Percentiles rank a stretch among this genome's conserved stretches.
phyloP scores from a whole-genome alignment of 2,797 vertebrate genomes.

The Thaleichthys pacificus region DNA sequence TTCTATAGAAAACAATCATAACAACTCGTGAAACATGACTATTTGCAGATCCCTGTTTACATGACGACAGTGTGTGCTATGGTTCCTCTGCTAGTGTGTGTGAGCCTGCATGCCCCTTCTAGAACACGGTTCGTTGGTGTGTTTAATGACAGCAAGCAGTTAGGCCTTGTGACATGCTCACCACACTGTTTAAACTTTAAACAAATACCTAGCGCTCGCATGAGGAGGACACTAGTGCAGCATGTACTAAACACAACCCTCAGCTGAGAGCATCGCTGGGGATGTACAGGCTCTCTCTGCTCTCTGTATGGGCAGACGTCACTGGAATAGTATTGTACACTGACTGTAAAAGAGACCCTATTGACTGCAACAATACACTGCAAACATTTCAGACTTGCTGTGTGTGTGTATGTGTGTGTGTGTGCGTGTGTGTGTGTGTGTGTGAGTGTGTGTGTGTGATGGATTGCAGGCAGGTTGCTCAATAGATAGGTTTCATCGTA shows the following conservation, averaged over 20 bases:
- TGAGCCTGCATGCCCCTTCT: neutral
- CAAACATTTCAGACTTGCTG: neutral
- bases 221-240: neutral
- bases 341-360: no score
- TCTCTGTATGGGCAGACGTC: neutral
- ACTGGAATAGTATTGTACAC: no score
- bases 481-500: neutral
- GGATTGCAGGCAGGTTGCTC: constrained; percentile 4
- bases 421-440: constrained; percentile 6
- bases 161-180: constrained; percentile 27
- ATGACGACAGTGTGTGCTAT: constrained; percentile 42
- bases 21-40: constrained; percentile 35
- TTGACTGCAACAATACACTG: neutral
- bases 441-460: neutral
- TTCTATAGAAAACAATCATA: constrained; percentile 37
- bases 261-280: neutral
- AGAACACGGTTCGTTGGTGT: no score
- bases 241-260: neutral
- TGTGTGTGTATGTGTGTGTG: constrained; percentile 1
- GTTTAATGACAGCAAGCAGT: constrained; percentile 33
- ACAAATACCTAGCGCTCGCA: neutral
- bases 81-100: neutral
- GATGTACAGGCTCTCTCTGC: neutral
- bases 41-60: constrained; percentile 46
- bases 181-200: constrained; percentile 15